These are phyloP conservation scores for Papilio aristodemus DNA, from an alignment of 1,140 invertebrate species.

Conservation along the genomic window DNA sequence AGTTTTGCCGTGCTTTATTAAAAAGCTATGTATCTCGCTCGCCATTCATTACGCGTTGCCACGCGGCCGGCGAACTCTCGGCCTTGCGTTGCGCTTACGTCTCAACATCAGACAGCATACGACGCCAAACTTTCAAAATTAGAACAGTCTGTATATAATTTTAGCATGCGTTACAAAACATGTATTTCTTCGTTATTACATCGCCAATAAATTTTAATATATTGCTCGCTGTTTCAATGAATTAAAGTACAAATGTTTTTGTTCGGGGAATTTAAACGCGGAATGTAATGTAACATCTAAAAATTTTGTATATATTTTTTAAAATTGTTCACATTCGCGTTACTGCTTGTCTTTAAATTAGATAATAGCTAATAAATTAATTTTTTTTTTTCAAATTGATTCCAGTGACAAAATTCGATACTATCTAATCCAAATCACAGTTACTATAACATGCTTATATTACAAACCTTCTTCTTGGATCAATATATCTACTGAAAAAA, in stretches of 20 bases:
- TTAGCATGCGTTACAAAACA: slow-evolving; percentile 31
- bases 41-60: slow-evolving; percentile 71
- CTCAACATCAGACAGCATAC: slow-evolving; percentile 41
- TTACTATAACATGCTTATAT: too few relatives aligned
- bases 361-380: too few relatives aligned
- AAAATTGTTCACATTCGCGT: too few relatives aligned
- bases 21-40: slow-evolving; percentile 41
- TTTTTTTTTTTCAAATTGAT: too few relatives aligned
- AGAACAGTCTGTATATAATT: slow-evolving; percentile 49
- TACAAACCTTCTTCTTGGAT: too few relatives aligned
- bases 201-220: slow-evolving; percentile 2
- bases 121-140: slow-evolving; percentile 51
- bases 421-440: too few relatives aligned
- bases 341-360: too few relatives aligned
- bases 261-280: not conserved
- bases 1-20: too few relatives aligned
- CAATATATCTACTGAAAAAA: too few relatives aligned
- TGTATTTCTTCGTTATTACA: slow-evolving; percentile 7
- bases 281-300: too few relatives aligned
- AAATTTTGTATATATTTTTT: too few relatives aligned
- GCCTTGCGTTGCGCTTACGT: slow-evolving; percentile 54
- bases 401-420: too few relatives aligned
- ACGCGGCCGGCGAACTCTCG: slow-evolving; percentile 66
- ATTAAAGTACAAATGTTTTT: not conserved
- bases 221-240: not conserved